Evolutionary conservation across 2,113 vertebrate species (phyloP).

Genomic region (Clarias gariepinus): DNA sequence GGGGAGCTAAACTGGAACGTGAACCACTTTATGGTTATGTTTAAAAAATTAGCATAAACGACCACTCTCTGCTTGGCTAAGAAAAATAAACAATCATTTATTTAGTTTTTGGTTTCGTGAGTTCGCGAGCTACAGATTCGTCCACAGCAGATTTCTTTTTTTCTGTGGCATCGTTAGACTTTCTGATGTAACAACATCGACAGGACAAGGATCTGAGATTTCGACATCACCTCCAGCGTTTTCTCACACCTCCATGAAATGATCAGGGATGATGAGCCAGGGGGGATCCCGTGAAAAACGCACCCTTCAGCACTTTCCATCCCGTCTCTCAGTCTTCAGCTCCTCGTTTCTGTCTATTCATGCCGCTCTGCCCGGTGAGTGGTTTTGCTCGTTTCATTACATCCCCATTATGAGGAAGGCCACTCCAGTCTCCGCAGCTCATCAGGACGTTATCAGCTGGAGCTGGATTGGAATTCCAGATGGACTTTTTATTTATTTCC

Average conservation of each 20-base stretch:
- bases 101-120: no score
- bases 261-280: not conserved
- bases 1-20: no score
- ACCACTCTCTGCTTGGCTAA: not conserved
- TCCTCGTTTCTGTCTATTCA: not conserved
- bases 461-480: constrained; percentile 9
- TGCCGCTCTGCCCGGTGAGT: not conserved
- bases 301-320: not conserved
- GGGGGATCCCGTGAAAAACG: not conserved
- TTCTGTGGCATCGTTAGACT: no score
- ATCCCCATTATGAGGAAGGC: not conserved
- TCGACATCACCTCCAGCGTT: not conserved
- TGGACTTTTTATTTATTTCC: not conserved
- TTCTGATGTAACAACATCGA: not conserved
- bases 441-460: constrained; percentile 46
- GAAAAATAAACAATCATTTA: not conserved
- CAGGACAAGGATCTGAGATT: no score
- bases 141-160: no score
- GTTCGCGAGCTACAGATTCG: no score
- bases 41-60: not conserved
- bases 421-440: not conserved
- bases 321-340: not conserved
- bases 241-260: not conserved
- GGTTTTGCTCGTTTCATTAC: not conserved
- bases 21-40: not conserved